Base-by-base conservation (phyloP, 2,888 invertebrate species). In the Colostygia pectinataria region DNA sequence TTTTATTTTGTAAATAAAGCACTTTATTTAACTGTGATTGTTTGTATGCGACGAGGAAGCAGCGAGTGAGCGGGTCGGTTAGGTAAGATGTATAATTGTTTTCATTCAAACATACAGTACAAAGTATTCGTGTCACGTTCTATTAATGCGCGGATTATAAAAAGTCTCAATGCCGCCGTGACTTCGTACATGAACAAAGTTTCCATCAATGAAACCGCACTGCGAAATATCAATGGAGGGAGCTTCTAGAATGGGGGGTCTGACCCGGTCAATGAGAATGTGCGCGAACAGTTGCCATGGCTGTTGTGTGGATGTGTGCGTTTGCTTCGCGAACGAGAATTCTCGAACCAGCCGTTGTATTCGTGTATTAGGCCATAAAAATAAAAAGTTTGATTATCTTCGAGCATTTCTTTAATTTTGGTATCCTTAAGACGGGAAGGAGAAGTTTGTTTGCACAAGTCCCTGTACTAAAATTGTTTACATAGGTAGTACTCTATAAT, bases 221-320 rank as follows among this genome's bases (percentile, higher is more conserved):
- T 74, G 81, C 80, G 70, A 82, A 86, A 85, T 80, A 84, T 87
- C 87, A 89, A 87, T 89, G 87, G 80, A 78, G 75, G 87, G 80
- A 78, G 75, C 74, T 77, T 75, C 77, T 80, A 84, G 82, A 83
- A 83, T 79, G 84, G 72, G 69, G 77, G 63, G 69, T 65, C 81
- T 40, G 85, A 83, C 83, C 84, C 76, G 85, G 83, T 83, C 84
- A 81, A 23, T 45, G 70, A 60, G 68, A 46, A 48, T 75, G 85
- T 83, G 85, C 76, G 83, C 69, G 70, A 52, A 51, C 55, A 53
- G 54, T 52, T 31, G 40, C 57, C 57, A 63, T 56, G 62, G 59
- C 55, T 47, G 27, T 14, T 20, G 36, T 31, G 62, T 59, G 64
- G 50, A 44, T 65, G 76, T 75, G 68, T 67, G 63, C 44, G 59